Evolutionary conservation across 2,888 invertebrate genomes (phyloP).

Genomic region (Nephrotoma flavescens): DNA sequence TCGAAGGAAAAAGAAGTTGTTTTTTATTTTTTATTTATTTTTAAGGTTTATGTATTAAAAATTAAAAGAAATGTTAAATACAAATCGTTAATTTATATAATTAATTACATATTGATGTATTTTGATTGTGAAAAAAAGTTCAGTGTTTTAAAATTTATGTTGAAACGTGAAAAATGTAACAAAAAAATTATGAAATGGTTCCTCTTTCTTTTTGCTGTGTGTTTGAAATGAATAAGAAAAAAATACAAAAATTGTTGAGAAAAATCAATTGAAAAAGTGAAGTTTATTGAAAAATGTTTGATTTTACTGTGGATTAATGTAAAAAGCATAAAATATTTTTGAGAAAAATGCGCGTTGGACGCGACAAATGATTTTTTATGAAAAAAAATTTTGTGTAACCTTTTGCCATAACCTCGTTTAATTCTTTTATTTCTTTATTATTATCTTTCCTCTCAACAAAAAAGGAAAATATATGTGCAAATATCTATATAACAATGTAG

Average conservation of each 20-base stretch:
- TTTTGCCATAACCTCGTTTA: conserved; percentile 7
- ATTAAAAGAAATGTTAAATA: background rate
- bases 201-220: background rate
- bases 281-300: background rate
- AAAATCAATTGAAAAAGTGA: conserved; percentile 1
- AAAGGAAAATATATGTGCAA: conserved; percentile 5
- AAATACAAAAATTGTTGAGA: background rate
- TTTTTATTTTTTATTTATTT: conserved; percentile 3
- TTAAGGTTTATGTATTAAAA: conserved; percentile 1
- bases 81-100: background rate
- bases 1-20: conserved; percentile 1
- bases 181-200: background rate
- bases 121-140: background rate
- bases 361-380: conserved; percentile 1
- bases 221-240: background rate
- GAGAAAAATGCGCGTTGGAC: conserved; percentile 2
- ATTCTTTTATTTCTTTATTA: background rate
- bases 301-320: background rate
- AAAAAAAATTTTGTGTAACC: background rate
- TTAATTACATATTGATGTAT: background rate
- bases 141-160: background rate
- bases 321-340: background rate
- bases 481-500: conserved; percentile 5
- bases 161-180: background rate
- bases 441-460: conserved; percentile 3